Evolutionary conservation across 1,140 invertebrate species (phyloP).

Genomic region (Drosophila arizonae): DNA sequence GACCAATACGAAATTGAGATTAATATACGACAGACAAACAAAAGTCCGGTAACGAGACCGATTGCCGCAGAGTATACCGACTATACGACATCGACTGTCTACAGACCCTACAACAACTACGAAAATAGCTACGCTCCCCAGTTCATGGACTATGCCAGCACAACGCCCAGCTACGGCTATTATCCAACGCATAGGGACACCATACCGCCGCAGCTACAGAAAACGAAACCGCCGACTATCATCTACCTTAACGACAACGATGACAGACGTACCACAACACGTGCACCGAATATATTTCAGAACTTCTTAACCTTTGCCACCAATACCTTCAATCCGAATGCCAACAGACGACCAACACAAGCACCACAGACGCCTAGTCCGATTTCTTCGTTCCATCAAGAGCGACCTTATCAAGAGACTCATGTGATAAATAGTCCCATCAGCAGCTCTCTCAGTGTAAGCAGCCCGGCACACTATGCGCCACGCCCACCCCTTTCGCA

Average conservation of each 20-base stretch:
- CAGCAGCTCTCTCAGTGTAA: conserved; percentile 27
- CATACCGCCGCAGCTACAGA: conserved; percentile 30
- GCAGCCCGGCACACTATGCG: conserved; percentile 25
- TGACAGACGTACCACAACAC: conserved; percentile 58
- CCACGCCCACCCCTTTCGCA: conserved; percentile 34
- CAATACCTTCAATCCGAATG: conserved; percentile 57
- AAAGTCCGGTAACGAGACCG: conserved; percentile 50
- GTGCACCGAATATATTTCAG: conserved; percentile 71
- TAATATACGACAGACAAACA: conserved; percentile 81
- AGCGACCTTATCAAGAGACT: conserved; percentile 50
- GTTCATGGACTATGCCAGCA: conserved; percentile 57
- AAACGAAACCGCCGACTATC: conserved; percentile 75
- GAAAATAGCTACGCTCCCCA: conserved; percentile 60
- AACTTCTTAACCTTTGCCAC: conserved; percentile 71
- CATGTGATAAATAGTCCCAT: conserved; percentile 52
- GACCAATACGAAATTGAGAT: conserved; percentile 82
- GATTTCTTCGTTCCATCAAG: conserved; percentile 37
- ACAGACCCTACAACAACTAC: conserved; percentile 56
- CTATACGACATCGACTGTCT: conserved; percentile 55
- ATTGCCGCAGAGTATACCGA: conserved; percentile 47
- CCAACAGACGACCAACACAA: conserved; percentile 44
- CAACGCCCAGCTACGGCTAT: conserved; percentile 57
- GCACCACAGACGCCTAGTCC: conserved; percentile 31
- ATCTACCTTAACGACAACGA: conserved; percentile 75
- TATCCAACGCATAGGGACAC: conserved; percentile 40